Base-by-base conservation (phyloP, 2,888 invertebrate genomes). In the Ernsta delagoae region DNA sequence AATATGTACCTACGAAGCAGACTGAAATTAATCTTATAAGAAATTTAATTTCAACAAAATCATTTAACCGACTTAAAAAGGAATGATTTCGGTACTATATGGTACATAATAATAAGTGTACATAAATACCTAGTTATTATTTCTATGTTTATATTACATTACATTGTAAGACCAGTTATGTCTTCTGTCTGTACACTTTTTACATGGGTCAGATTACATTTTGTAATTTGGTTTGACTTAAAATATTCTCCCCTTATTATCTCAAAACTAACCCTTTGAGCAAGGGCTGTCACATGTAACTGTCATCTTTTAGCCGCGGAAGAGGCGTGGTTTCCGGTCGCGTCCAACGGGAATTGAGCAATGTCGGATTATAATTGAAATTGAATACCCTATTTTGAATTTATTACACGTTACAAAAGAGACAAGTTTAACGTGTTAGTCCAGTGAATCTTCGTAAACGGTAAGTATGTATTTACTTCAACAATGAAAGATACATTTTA, bases 321-420 rank as follows among this genome's bases (percentile, higher is more conserved):
- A 92, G 89, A 87, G 92, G 92, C 90, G 92, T 88, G 91, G 89
- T 83, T 78, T 79, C 81, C 83, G 80, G 82, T 86, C 86, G 80
- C 85, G 86, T 82, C 86, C 85, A 88, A 89, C 87, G 83, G 81
- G 84, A 87, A 78, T 78, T 76, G 76, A 77, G 75, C 75, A 78
- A 77, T 75, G 77, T 80, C 82, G 79, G 62, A 78, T 80, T 74
- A 79, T 82, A 84, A 85, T 81, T 80, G 85, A 78, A 86, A 89
- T 83, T 77, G 79, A 81, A 91, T 81, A 84, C 81, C 74, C 76
- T 83, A 79, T 59, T 68, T 69, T 69, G 34, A 62, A 57, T 59
- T 31, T 59, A 50, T 67, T 50, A 31, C 57, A 57, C 39, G 8
- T 50, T 48, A 59, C 34, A 69, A 50, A 63, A 34, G 57, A 9